These are phyloP conservation scores for Cirrhinus molitorella DNA, from an alignment of 2,797 vertebrate genomes.

Conservation along the genomic window DNA sequence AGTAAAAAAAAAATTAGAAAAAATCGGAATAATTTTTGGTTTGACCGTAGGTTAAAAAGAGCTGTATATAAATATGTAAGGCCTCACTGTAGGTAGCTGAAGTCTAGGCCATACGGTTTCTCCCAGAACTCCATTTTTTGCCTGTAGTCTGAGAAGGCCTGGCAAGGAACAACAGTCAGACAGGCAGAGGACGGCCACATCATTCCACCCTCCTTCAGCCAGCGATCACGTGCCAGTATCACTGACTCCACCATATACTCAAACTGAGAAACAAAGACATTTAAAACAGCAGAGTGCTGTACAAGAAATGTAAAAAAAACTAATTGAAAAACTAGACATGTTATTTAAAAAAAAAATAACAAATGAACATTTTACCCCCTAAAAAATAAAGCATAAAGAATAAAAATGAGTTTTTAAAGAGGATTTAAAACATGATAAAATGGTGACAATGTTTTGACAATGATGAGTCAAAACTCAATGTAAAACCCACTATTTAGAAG, in stretches of 20 bases:
- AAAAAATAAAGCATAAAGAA: no score
- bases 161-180: slow-evolving; percentile 82
- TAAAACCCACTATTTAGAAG: no score
- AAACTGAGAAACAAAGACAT: background rate
- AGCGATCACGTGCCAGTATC: no score
- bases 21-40: no score
- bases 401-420: no score
- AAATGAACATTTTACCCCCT: no score
- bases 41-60: background rate
- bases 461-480: no score
- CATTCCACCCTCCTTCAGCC: no score
- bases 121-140: slow-evolving; percentile 86
- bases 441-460: no score
- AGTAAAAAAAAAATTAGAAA: no score
- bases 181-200: slow-evolving; percentile 73
- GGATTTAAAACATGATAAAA: no score
- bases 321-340: background rate
- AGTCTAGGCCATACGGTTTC: slow-evolving; percentile 81
- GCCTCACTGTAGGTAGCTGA: slow-evolving; percentile 82
- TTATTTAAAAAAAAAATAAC: background rate
- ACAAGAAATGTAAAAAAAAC: background rate
- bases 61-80: background rate
- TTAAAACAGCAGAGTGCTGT: background rate
- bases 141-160: slow-evolving; percentile 77
- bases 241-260: slow-evolving; percentile 82